Evolutionary conservation across 2,888 invertebrate species (phyloP).

Genomic region (Polietes domitor): DNA sequence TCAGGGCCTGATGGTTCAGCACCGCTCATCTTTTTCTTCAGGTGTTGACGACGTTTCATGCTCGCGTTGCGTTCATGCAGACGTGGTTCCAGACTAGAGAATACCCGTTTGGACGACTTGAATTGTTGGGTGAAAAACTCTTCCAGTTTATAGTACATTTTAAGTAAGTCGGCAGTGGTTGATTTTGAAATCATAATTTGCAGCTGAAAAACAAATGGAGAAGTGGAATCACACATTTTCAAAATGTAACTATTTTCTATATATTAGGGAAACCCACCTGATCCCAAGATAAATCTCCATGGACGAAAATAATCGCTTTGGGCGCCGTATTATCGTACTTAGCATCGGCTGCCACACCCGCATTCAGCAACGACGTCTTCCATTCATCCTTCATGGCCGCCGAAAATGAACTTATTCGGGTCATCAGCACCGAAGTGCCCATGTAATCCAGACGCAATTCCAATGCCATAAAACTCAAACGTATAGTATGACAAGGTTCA

Average conservation of each 20-base stretch:
- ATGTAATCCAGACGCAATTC: constrained; percentile 98
- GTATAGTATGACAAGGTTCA: constrained; percentile 93
- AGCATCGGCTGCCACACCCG: constrained; percentile 61
- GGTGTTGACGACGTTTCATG: constrained; percentile 79
- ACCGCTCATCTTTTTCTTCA: constrained; percentile 76
- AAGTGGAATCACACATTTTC: not conserved
- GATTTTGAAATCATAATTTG: constrained; percentile 98
- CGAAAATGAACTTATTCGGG: constrained; percentile 90
- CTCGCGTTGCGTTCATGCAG: constrained; percentile 78
- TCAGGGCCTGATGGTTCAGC: constrained; percentile 63
- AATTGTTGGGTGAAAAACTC: constrained; percentile 99
- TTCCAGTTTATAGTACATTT: constrained; percentile 97
- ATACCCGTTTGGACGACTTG: constrained; percentile 95
- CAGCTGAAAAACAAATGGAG: constrained; percentile 81
- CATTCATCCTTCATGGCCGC: constrained; percentile 94
- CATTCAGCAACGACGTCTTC: constrained; percentile 82
- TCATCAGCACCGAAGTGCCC: constrained; percentile 97
- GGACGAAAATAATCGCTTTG: constrained; percentile 94
- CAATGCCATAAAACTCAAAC: constrained; percentile 90
- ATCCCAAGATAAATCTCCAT: constrained; percentile 96
- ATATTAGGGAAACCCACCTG: constrained; percentile 81
- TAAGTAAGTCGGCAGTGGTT: constrained; percentile 97
- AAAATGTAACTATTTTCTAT: not conserved
- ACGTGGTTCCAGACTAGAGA: constrained; percentile 86
- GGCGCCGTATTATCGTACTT: constrained; percentile 71